These are phyloP conservation scores for Pseudocheirus occidentalis DNA, from an alignment of 2,797 vertebrate species.

Conservation along the genomic window DNA sequence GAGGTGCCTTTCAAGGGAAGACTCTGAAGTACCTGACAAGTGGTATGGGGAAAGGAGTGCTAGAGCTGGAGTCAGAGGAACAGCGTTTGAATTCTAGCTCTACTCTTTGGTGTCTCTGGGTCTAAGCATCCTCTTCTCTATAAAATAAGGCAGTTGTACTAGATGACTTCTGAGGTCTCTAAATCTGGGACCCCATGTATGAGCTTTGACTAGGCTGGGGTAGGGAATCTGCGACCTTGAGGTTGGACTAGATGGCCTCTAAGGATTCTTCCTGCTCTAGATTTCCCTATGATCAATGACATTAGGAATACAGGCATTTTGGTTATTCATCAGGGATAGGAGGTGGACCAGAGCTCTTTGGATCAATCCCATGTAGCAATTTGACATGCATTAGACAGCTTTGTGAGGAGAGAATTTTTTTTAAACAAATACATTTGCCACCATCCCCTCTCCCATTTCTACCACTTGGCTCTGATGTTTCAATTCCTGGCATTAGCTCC, in stretches of 20 bases:
- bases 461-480: background rate
- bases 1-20: background rate
- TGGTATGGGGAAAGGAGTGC: background rate
- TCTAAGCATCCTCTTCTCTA: background rate
- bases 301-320: background rate
- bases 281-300: background rate
- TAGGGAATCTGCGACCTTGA: too few relatives aligned
- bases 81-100: background rate
- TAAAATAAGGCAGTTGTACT: background rate
- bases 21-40: background rate
- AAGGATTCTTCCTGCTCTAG: background rate
- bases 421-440: background rate
- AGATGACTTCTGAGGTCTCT: background rate
- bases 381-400: background rate
- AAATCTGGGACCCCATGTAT: background rate
- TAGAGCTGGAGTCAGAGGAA: background rate
- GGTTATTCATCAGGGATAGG: background rate
- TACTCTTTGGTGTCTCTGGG: background rate
- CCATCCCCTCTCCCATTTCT: background rate
- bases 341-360: background rate
- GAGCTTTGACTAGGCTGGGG: background rate
- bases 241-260: background rate
- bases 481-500: background rate
- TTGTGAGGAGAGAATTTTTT: background rate
- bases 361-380: background rate